Conservation (phyloP, 1,140 invertebrate species). For the Carcinoscorpius rotundicauda region DNA sequence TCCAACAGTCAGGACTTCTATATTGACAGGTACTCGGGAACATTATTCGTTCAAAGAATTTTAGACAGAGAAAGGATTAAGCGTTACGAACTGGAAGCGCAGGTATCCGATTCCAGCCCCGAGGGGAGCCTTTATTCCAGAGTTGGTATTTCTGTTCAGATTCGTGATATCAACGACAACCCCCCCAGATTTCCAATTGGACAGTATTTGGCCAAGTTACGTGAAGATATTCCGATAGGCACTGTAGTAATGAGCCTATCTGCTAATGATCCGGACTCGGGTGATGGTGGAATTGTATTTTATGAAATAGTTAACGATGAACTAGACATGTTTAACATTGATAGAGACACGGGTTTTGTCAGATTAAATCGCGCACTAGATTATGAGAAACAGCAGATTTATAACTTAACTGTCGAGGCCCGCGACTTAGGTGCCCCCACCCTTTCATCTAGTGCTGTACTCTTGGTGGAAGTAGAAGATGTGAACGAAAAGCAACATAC, state of each 20-base stretch:
- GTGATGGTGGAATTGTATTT: constrained; percentile 54
- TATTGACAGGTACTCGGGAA: constrained; percentile 62
- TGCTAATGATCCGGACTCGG: constrained; percentile 76
- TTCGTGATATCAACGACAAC: constrained; percentile 88
- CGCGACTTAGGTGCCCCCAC: constrained; percentile 11
- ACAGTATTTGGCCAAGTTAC: constrained; percentile 59
- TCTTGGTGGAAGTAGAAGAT: constrained; percentile 18
- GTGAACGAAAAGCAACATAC: constrained; percentile 28
- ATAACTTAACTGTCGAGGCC: constrained; percentile 14
- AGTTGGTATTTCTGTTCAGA: constrained; percentile 56
- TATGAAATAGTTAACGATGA: constrained; percentile 31
- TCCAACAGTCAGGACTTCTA: constrained; percentile 71
- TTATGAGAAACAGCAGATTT: constrained; percentile 13
- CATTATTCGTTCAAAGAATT: constrained; percentile 54
- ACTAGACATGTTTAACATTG: background rate
- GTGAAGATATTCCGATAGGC: constrained; percentile 80
- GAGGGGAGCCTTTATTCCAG: constrained; percentile 49
- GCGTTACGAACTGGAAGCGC: constrained; percentile 66
- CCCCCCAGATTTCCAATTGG: constrained; percentile 54
- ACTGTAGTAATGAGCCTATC: constrained; percentile 69
- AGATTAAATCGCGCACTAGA: background rate
- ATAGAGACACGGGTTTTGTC: too few species aligned
- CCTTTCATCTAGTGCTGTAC: constrained; percentile 1
- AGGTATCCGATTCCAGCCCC: constrained; percentile 55
- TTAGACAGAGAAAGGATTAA: constrained; percentile 74